phyloP scores from a whole-genome alignment of 2,888 invertebrate species.

The Platynereis dumerilii region DNA sequence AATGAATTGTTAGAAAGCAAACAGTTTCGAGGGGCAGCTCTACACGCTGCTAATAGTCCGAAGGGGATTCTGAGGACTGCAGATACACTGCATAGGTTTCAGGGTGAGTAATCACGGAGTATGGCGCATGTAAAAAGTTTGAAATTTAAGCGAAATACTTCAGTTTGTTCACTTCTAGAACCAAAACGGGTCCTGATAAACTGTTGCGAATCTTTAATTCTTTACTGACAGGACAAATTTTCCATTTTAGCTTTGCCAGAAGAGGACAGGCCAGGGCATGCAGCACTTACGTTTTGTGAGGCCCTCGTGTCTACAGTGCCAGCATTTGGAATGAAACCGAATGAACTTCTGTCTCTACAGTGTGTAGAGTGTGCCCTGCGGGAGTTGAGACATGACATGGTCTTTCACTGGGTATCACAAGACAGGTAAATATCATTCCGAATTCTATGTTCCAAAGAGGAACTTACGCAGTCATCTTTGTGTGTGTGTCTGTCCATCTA shows the following conservation, averaged over 20 bases:
- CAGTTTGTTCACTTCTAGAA: too few relatives aligned
- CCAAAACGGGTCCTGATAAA: too few relatives aligned
- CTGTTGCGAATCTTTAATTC: too few relatives aligned
- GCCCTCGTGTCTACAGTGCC: slow-evolving; percentile 59
- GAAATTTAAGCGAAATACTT: too few relatives aligned
- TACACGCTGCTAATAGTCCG: slow-evolving; percentile 63
- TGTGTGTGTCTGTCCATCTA: too few relatives aligned
- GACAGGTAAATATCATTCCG: slow-evolving; percentile 55
- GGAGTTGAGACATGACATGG: slow-evolving; percentile 56
- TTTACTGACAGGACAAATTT: too few relatives aligned
- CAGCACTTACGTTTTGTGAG: slow-evolving; percentile 59
- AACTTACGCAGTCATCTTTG: too few relatives aligned
- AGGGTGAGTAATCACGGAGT: slow-evolving; percentile 48
- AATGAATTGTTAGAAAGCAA: slow-evolving; percentile 61
- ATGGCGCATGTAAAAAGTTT: too few relatives aligned
- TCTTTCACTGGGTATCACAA: slow-evolving; percentile 61
- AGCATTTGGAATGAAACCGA: slow-evolving; percentile 50
- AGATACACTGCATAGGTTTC: slow-evolving; percentile 60
- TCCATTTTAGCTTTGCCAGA: slow-evolving; percentile 1
- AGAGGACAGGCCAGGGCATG: slow-evolving; percentile 38
- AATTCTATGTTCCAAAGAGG: too few relatives aligned
- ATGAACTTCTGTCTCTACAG: slow-evolving; percentile 53
- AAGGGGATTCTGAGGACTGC: slow-evolving; percentile 61
- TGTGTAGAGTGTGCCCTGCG: slow-evolving; percentile 55
- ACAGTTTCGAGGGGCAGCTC: slow-evolving; percentile 58